Percentiles rank a stretch among this genome's conserved stretches.
phyloP scores from a whole-genome alignment of 2,888 invertebrate genomes.

The Smittia aterrima region DNA sequence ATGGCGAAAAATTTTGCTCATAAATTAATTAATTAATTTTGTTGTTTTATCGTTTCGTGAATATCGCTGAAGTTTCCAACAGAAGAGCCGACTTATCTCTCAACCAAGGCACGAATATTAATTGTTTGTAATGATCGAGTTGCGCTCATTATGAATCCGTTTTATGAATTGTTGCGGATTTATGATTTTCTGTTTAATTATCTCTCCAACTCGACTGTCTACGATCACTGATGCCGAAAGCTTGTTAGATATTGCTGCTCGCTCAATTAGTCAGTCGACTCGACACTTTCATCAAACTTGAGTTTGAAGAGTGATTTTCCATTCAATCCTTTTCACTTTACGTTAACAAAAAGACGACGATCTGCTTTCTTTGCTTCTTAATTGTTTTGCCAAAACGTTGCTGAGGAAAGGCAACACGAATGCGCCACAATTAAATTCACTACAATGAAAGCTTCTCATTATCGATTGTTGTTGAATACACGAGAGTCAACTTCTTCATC shows the following conservation, averaged over 20 bases:
- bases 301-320: no score
- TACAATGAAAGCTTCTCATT: no score
- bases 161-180: constrained; percentile 30
- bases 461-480: no score
- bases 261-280: no score
- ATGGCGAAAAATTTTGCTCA: constrained; percentile 1
- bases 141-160: constrained; percentile 9
- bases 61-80: constrained; percentile 30
- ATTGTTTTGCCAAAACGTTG: no score
- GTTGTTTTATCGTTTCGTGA: constrained; percentile 35
- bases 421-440: constrained; percentile 18
- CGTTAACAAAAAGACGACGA: no score
- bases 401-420: constrained; percentile 15
- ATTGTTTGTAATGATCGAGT: constrained; percentile 41
- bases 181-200: constrained; percentile 39
- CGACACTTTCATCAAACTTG: no score
- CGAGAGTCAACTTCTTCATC: no score
- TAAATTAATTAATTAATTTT: constrained; percentile 39
- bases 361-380: no score
- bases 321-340: no score
- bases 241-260: not conserved
- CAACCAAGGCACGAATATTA: constrained; percentile 34
- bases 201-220: not conserved
- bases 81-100: not conserved
- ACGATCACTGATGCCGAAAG: not conserved